These are phyloP conservation scores for Hylomyscus alleni DNA, from an alignment of 2,797 vertebrate species.

Conservation along the genomic window DNA sequence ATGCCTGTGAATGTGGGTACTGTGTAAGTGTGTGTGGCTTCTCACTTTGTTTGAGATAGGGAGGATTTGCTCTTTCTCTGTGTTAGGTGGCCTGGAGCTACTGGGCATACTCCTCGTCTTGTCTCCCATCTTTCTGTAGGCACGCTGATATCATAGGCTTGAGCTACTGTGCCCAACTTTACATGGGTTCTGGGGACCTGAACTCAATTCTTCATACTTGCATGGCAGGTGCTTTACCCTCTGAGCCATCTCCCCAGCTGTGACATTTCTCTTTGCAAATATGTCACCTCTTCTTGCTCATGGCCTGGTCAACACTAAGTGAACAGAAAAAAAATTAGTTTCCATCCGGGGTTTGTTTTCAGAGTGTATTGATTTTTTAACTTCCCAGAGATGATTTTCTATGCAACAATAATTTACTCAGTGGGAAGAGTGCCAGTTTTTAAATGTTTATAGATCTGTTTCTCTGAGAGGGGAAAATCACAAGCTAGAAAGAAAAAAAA, in stretches of 20 bases:
- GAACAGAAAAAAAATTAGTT: neutral
- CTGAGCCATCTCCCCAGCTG: too few species aligned
- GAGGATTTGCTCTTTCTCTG: neutral
- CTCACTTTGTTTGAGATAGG: neutral
- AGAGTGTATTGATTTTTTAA: conserved; percentile 53
- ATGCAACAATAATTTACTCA: conserved; percentile 59
- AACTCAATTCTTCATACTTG: neutral
- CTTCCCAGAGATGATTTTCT: conserved; percentile 64
- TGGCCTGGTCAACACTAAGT: neutral
- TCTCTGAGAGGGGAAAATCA: conserved; percentile 11
- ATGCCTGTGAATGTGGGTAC: neutral
- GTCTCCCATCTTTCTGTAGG: neutral
- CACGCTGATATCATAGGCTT: neutral
- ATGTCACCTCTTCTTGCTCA: neutral
- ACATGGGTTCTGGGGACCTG: neutral
- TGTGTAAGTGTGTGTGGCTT: too few species aligned
- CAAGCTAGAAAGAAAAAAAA: neutral
- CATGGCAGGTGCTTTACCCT: neutral
- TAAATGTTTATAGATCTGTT: conserved; percentile 59
- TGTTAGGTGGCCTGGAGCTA: neutral
- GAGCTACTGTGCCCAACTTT: neutral
- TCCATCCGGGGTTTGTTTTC: neutral
- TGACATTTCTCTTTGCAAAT: neutral
- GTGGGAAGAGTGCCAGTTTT: conserved; percentile 27
- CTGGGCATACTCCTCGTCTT: neutral